Conservation (phyloP, 2,888 invertebrate genomes). For the Spilarctia lutea region DNA sequence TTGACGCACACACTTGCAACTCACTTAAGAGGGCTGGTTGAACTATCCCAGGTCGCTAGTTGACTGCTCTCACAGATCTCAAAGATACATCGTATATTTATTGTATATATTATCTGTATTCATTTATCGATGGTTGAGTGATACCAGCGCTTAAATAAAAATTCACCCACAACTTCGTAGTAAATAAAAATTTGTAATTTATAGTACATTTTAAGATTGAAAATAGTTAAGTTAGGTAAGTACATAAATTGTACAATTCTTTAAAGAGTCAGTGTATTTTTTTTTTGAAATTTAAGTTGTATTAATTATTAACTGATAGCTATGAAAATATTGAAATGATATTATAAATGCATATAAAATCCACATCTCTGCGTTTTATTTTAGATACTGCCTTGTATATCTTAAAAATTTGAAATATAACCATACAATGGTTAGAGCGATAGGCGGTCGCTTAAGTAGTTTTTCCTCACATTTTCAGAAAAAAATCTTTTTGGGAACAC, state of each 20-base stretch:
- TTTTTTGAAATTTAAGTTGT: slow-evolving; percentile 81
- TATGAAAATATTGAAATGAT: slow-evolving; percentile 85
- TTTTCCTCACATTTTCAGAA: no score
- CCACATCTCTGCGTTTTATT: slow-evolving; percentile 68
- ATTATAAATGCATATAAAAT: slow-evolving; percentile 85
- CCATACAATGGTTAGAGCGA: no score
- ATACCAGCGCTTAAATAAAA: slow-evolving; percentile 37
- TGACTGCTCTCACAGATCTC: not conserved
- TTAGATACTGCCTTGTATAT: slow-evolving; percentile 11
- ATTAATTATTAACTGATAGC: slow-evolving; percentile 79
- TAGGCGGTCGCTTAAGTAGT: no score
- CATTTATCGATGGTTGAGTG: slow-evolving; percentile 40
- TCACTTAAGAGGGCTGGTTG: not conserved
- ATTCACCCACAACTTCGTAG: slow-evolving; percentile 52
- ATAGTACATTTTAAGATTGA: slow-evolving; percentile 82
- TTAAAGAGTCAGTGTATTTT: slow-evolving; percentile 83
- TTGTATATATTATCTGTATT: no score
- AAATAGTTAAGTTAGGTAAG: slow-evolving; percentile 83
- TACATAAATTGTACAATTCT: slow-evolving; percentile 70
- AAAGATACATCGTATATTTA: not conserved
- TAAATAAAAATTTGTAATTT: slow-evolving; percentile 80
- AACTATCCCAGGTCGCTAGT: not conserved
- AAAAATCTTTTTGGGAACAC: no score
- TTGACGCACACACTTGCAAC: no score
- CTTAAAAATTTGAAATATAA: no score